These are phyloP conservation scores for Thecocarcelia acutangulata DNA, from an alignment of 2,888 invertebrate species.

Conservation along the genomic window DNA sequence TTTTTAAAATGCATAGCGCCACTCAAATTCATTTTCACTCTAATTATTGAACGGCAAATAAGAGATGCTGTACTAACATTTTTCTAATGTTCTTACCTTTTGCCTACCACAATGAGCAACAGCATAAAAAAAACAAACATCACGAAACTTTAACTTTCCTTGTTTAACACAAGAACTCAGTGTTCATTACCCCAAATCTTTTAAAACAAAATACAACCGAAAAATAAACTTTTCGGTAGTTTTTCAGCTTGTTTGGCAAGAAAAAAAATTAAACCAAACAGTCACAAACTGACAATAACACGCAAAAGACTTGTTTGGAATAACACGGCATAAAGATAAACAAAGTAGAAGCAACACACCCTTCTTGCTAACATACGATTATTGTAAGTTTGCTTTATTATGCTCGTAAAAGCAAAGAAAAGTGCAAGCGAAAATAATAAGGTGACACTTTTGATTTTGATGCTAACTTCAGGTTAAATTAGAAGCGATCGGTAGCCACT, in stretches of 20 bases:
- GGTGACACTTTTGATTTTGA: background rate
- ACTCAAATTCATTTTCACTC: too few species aligned
- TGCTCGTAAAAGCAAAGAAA: background rate
- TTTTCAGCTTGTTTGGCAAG: constrained; percentile 20
- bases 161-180: constrained; percentile 34
- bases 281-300: constrained; percentile 44
- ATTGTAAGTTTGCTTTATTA: background rate
- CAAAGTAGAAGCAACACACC: constrained; percentile 24
- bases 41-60: too few species aligned
- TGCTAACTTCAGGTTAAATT: too few species aligned
- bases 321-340: constrained; percentile 56
- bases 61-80: background rate
- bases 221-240: constrained; percentile 55
- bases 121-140: constrained; percentile 25
- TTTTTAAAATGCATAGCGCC: too few species aligned
- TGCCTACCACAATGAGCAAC: constrained; percentile 16
- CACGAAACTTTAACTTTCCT: constrained; percentile 49
- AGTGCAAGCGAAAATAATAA: background rate
- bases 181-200: constrained; percentile 29
- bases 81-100: constrained; percentile 19
- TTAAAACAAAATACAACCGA: constrained; percentile 22
- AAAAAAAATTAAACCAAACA: constrained; percentile 13
- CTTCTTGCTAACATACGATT: constrained; percentile 11
- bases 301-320: constrained; percentile 23
- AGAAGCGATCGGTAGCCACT: too few species aligned